These are phyloP conservation scores for Harpagoxenus sublaevis DNA, from an alignment of 2,888 invertebrate species.

Conservation along the genomic window DNA sequence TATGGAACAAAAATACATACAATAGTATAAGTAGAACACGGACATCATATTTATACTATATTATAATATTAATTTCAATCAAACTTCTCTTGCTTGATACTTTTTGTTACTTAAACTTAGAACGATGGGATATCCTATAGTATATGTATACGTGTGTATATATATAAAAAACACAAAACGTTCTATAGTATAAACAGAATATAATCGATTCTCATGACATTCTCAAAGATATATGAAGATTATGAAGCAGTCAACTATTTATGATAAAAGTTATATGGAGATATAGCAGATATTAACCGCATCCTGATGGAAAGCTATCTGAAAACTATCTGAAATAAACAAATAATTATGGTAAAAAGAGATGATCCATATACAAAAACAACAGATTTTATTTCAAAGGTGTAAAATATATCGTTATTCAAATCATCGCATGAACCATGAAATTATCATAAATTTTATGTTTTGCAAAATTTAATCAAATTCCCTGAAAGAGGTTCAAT, in stretches of 20 bases:
- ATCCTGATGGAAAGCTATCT: constrained; percentile 86
- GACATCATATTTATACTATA: constrained; percentile 73
- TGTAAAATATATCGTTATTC: constrained; percentile 79
- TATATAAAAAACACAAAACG: constrained; percentile 68
- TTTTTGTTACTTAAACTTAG: constrained; percentile 76
- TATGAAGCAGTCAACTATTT: constrained; percentile 79
- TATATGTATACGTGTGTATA: constrained; percentile 72
- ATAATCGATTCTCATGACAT: constrained; percentile 73
- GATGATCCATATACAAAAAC: constrained; percentile 66
- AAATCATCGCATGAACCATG: constrained; percentile 64
- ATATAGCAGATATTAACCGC: constrained; percentile 85
- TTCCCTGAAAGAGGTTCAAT: constrained; percentile 74
- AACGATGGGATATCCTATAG: constrained; percentile 77
- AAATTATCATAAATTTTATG: constrained; percentile 63
- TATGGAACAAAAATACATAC: constrained; percentile 77
- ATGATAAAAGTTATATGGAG: constrained; percentile 80
- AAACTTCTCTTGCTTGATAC: constrained; percentile 63
- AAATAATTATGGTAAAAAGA: constrained; percentile 83
- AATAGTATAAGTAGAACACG: constrained; percentile 75
- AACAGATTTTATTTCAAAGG: constrained; percentile 80
- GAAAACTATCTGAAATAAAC: constrained; percentile 86
- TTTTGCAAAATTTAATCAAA: constrained; percentile 62
- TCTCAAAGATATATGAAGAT: constrained; percentile 70
- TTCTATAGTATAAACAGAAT: constrained; percentile 75
- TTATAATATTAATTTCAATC: constrained; percentile 73